A percentile compares a stretch with the other conserved stretches of the same genome.
Conservation (phyloP, 1,140 invertebrate genomes). For the Mycetomoellerius zeteki region DNA sequence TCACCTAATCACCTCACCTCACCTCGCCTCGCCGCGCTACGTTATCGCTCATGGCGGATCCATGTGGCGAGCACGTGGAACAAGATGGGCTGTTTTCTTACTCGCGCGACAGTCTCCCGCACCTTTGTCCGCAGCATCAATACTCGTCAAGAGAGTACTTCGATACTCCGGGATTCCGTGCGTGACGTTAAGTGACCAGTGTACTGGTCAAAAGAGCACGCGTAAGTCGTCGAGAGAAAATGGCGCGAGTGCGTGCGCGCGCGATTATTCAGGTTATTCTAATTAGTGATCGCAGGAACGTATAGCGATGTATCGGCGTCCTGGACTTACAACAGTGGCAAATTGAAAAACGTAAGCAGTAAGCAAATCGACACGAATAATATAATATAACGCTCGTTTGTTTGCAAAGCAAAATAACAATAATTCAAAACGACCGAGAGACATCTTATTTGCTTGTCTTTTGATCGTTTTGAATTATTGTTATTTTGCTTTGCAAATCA, state of each 20-base stretch:
- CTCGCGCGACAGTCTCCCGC: neutral
- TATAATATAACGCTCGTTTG: too few species aligned
- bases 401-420: too few species aligned
- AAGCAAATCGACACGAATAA: too few species aligned
- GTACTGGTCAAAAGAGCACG: neutral
- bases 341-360: too few species aligned
- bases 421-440: too few species aligned
- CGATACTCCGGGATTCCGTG: neutral
- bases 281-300: neutral
- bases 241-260: neutral
- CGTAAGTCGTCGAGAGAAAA: neutral
- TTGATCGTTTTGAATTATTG: too few species aligned
- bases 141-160: neutral
- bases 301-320: neutral
- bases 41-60: slow-evolving; percentile 59
- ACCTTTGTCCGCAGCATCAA: neutral
- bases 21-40: neutral
- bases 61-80: slow-evolving; percentile 27
- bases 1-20: slow-evolving; percentile 31
- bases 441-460: too few species aligned
- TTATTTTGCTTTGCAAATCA: too few species aligned
- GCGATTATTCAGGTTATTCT: neutral
- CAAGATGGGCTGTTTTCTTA: neutral
- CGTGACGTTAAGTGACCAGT: neutral
- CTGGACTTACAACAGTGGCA: too few species aligned